Evolutionary conservation across 2,113 vertebrate species (phyloP), one percentile per base, ranked within the genome.

Genomic region (Chaenogobius annularis): DNA sequence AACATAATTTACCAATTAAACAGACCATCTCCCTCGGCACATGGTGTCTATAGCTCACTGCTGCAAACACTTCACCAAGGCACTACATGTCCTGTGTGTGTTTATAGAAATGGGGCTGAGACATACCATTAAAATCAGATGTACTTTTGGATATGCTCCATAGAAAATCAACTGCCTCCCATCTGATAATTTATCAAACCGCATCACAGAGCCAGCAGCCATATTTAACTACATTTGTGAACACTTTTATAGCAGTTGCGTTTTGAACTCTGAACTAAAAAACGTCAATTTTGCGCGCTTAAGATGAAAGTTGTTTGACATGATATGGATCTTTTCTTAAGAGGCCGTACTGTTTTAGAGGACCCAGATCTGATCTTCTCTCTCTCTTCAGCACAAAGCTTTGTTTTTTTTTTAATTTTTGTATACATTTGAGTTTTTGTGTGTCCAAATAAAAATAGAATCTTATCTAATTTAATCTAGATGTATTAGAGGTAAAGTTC

Each of bases 1-100:
- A 26, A 44, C 69, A 65, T 59, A 50, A 23, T 64, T 23, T 1
- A 61, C 22, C n/a, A 61, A 66, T 22, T 10, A 54, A 69, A 26
- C 12, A 17, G 48, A 43, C 7, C 17, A 40, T 43, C 35, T 40
- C 61, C 62, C 26, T 11, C 7, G 26, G 14, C n/a, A 50, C 44
- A 46, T 46, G 10, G 10, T 1, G 10, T 46, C 44, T 12, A 46
- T 46, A 10, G 44, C 10, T 43, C 48, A 52, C 48, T 19, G 17
- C n/a, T 54, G n/a, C 19, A n/a, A 54, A 54, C 50, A 54, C 19
- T 54, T 54, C 19, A 54, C 50, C 7, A 19, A 50, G 15, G 47
- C 47, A 50, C 47, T 50, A 50, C 26, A 31, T 54, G 50, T 54
- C 19, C 19, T 54, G 50, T 54, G 17, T 52, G 19, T 54, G 50